Evolutionary conservation across 2,113 vertebrate genomes (phyloP), one percentile per base, ranked within the genome.

Genomic region (Casuarius casuarius): DNA sequence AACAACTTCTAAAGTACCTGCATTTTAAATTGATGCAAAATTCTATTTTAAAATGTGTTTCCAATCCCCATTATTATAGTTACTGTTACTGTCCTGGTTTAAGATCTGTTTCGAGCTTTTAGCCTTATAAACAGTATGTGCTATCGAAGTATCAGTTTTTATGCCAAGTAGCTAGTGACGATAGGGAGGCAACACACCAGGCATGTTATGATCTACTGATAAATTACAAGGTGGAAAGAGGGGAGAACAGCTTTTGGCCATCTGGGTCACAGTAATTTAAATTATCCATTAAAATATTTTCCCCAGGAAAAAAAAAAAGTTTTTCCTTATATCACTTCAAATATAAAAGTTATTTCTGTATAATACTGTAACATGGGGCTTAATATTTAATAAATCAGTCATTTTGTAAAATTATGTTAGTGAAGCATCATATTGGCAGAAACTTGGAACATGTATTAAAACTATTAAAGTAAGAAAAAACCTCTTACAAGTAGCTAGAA

Each of bases 151-250:
- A 92, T 98, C 97, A 97, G 92, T 98, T 98, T 98, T 96, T 87
- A 95, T 96, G 93, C 96, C 95, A 95, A 97, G 88, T 93, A 96
- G 92, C 92, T 94, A 97, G 75, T 97, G 96, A 93, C 90, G 96
- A 95, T 97, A 97, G 95, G 90, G 94, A 98, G 90, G 89, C 92
- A 98, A 96, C 98, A 92, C 96, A 94, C 89, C 96, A 89, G 92
- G 77, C 87, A 90, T 96, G 95, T 97, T 98, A 93, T 93, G 95
- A 97, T 98, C 96, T 97, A 95, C 96, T 98, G 95, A 98, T 98
- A 98, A 98, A 98, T 96, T 96, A 92, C 93, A 82, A 97, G 92
- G 89, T 94, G 17, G 61, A 87, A 15, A 31, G 54, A 61, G 96
- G 62, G 63, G 56, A 84, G 90, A 92, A 67, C 90, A 92, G 85